Evolutionary conservation across 2,113 vertebrate genomes (phyloP).

Genomic region (Acrocephalus kingi): DNA sequence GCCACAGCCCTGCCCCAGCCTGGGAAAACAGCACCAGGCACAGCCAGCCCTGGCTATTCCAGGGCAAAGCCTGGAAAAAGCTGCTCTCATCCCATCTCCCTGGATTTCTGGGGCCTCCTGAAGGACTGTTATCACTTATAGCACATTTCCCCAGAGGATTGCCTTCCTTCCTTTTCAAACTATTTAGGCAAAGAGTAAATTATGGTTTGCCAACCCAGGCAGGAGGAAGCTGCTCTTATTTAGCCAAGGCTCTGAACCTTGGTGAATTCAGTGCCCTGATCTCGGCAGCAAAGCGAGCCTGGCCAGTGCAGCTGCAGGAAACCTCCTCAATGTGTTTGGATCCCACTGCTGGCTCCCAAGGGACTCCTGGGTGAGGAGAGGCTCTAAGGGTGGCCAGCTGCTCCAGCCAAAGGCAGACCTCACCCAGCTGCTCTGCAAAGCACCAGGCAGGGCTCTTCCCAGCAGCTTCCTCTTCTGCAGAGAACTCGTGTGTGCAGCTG

Average conservation of each 20-base stretch:
- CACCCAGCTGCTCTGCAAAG: not conserved
- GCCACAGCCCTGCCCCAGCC: not conserved
- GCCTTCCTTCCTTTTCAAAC: not conserved
- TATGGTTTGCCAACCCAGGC: not conserved
- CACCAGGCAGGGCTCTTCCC: not conserved
- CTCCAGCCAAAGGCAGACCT: not conserved
- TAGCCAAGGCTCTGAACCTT: not conserved
- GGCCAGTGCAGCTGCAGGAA: not conserved
- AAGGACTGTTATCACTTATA: accelerated
- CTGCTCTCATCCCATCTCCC: not conserved
- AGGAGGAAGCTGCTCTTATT: not conserved
- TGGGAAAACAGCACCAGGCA: not conserved
- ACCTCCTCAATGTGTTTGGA: not conserved
- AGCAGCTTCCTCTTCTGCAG: not conserved
- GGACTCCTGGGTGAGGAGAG: not conserved
- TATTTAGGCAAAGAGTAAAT: not conserved
- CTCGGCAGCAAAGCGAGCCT: not conserved
- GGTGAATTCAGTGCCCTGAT: not conserved
- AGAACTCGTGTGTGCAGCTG: not conserved
- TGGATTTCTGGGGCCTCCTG: not conserved
- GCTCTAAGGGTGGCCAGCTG: too few species aligned
- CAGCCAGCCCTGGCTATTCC: not conserved
- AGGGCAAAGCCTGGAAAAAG: not conserved
- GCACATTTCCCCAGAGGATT: not conserved
- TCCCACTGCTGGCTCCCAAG: not conserved